A percentile compares a stretch with the other conserved stretches of the same genome.
These are phyloP conservation scores for Chelon labrosus DNA, from an alignment of 2,797 vertebrate genomes.

Conservation along the genomic window DNA sequence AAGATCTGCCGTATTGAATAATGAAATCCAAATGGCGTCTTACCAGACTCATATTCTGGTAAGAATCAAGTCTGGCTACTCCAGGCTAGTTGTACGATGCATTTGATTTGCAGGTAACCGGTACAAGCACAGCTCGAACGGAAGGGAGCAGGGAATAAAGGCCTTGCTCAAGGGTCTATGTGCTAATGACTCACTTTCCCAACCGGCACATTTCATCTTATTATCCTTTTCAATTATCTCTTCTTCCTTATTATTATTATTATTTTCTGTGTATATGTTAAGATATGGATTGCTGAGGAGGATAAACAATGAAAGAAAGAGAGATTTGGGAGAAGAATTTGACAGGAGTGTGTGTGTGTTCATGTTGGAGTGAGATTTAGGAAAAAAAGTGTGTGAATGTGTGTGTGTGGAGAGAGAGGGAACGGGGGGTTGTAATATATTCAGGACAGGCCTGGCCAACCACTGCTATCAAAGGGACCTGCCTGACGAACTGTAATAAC, in stretches of 20 bases:
- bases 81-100: neutral
- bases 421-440: slow-evolving; percentile 93
- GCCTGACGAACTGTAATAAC: slow-evolving; percentile 99
- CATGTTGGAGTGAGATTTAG: slow-evolving; percentile 18
- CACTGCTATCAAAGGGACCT: slow-evolving; percentile 99
- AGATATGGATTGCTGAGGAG: neutral
- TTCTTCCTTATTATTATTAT: neutral
- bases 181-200: neutral
- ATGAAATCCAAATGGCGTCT: too few species aligned
- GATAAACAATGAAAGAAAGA: neutral
- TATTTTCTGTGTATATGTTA: neutral
- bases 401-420: slow-evolving; percentile 7
- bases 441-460: slow-evolving; percentile 99
- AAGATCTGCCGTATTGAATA: too few species aligned
- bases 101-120: neutral
- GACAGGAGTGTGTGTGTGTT: slow-evolving; percentile 14
- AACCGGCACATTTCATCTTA: neutral
- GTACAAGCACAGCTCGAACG: neutral
- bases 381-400: slow-evolving; percentile 19
- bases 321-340: slow-evolving; percentile 33
- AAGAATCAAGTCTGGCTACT: too few species aligned
- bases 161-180: neutral
- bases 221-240: neutral
- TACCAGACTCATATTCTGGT: too few species aligned
- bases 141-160: neutral